Evolutionary conservation across 2,113 vertebrate genomes (phyloP).

Genomic region (Manacus vitellinus): DNA sequence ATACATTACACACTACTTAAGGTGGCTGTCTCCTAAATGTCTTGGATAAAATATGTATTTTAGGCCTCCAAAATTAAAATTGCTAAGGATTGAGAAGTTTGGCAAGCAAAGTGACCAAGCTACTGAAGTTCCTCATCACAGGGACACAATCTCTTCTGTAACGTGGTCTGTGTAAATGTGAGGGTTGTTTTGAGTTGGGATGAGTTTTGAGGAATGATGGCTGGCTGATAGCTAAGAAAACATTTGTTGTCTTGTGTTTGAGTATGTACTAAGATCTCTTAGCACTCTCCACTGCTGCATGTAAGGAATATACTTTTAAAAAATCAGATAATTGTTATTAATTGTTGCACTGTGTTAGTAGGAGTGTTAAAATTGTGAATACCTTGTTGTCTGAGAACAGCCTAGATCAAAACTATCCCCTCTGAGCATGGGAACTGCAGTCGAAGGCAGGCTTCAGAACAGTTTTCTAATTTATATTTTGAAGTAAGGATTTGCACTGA

Average conservation of each 20-base stretch:
- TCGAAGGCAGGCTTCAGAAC: background rate
- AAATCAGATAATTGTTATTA: background rate
- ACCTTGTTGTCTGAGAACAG: background rate
- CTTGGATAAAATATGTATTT: background rate
- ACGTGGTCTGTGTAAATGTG: background rate
- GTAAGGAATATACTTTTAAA: background rate
- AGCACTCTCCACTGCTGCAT: background rate
- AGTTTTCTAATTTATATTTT: background rate
- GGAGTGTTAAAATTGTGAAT: background rate
- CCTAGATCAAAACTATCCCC: background rate
- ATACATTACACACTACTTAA: background rate
- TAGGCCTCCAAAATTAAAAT: background rate
- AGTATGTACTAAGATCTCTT: background rate
- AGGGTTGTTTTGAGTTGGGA: background rate
- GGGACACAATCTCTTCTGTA: background rate
- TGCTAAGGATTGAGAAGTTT: background rate
- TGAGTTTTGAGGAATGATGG: background rate
- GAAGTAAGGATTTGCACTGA: background rate
- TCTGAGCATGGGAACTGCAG: background rate
- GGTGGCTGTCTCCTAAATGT: background rate
- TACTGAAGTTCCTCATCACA: background rate
- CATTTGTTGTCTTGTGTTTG: background rate
- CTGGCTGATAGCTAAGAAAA: background rate
- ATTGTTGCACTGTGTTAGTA: background rate
- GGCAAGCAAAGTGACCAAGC: background rate